Evolutionary conservation across 2,888 invertebrate species (phyloP).

Genomic region (Sturmia bella): DNA sequence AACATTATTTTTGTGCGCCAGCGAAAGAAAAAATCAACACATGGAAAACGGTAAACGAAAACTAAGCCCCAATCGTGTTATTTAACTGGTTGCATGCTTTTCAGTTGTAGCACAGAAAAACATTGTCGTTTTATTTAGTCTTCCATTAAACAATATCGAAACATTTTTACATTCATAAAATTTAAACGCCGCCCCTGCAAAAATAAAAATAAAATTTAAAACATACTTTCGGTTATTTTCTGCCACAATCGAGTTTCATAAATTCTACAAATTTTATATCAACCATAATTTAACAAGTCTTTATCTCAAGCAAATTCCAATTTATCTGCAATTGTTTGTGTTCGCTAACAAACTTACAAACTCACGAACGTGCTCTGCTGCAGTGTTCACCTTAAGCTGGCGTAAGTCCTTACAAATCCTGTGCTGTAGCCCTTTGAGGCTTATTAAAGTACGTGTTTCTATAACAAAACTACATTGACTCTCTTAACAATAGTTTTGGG

Average conservation of each 20-base stretch:
- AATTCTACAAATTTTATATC: slow-evolving; percentile 53
- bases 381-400: slow-evolving; percentile 13
- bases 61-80: slow-evolving; percentile 19
- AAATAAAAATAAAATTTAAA: not conserved
- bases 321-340: slow-evolving; percentile 59
- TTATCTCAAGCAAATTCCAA: slow-evolving; percentile 53
- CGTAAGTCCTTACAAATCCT: slow-evolving; percentile 48
- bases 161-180: not conserved
- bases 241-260: slow-evolving; percentile 22
- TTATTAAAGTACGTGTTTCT: slow-evolving; percentile 65
- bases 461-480: slow-evolving; percentile 33
- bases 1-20: slow-evolving; percentile 67
- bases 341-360: slow-evolving; percentile 22
- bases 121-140: slow-evolving; percentile 36
- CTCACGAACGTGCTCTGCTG: not conserved
- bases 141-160: slow-evolving; percentile 15
- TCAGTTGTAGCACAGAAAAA: not conserved
- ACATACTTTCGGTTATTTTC: slow-evolving; percentile 25
- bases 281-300: slow-evolving; percentile 61
- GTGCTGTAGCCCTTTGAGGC: slow-evolving; percentile 54
- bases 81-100: slow-evolving; percentile 22
- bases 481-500: slow-evolving; percentile 66
- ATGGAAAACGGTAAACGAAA: slow-evolving; percentile 33
- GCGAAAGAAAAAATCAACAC: slow-evolving; percentile 31
- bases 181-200: slow-evolving; percentile 9